Conservation (phyloP, 2,797 vertebrate species). For the Darevskia nairensis region DNA sequence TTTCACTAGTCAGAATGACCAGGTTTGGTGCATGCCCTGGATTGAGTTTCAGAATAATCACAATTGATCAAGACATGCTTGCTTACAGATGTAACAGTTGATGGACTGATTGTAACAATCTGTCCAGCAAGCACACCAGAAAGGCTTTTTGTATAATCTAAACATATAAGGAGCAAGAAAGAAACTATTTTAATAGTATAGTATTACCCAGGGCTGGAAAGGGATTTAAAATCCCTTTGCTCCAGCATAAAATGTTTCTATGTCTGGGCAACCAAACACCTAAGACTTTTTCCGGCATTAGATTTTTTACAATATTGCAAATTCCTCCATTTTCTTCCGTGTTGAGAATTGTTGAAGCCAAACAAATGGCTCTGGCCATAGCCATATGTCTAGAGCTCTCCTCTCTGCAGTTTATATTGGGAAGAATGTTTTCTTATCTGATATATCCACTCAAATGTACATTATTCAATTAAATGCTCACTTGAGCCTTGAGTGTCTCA, state of each 20-base stretch:
- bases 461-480: neutral
- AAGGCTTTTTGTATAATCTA: neutral
- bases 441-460: neutral
- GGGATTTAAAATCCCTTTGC: neutral
- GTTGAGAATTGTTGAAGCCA: neutral
- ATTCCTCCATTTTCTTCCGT: neutral
- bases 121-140: neutral
- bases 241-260: neutral
- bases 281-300: neutral
- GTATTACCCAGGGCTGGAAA: neutral
- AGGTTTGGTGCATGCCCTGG: neutral
- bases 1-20: neutral
- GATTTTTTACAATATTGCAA: neutral
- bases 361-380: neutral
- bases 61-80: neutral
- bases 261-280: neutral
- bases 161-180: neutral
- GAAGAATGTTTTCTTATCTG: neutral
- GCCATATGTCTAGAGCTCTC: neutral
- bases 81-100: neutral
- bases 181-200: neutral
- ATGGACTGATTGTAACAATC: neutral
- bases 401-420: neutral
- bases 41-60: neutral
- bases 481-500: neutral